Conservation (phyloP, 2,797 vertebrate genomes). For the Channa striata region DNA sequence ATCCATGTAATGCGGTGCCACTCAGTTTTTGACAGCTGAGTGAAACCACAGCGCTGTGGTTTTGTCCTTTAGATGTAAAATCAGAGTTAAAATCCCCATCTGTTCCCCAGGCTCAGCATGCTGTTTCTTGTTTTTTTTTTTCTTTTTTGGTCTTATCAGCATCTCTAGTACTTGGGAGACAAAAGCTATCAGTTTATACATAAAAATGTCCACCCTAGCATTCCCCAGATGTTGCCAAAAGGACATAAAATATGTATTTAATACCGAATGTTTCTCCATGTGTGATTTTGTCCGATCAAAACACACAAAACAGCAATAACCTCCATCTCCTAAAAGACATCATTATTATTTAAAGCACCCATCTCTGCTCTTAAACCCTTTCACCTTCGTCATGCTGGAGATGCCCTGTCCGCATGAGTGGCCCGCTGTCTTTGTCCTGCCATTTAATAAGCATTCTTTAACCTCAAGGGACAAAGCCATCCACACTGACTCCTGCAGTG, state of each 20-base stretch:
- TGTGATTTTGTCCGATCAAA: constrained; percentile 40
- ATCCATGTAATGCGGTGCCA: constrained; percentile 84
- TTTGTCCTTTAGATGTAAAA: constrained; percentile 75
- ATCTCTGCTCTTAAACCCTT: constrained; percentile 74
- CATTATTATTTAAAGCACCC: constrained; percentile 82
- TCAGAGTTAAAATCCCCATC: constrained; percentile 65
- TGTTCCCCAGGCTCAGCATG: constrained; percentile 49
- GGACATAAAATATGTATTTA: not conserved
- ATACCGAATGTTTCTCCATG: not conserved
- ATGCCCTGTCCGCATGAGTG: constrained; percentile 73
- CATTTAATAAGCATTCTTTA: constrained; percentile 76
- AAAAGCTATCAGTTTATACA: not conserved
- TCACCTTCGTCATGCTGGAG: constrained; percentile 64
- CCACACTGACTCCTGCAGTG: constrained; percentile 50
- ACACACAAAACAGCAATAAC: constrained; percentile 42
- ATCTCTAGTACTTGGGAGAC: constrained; percentile 2
- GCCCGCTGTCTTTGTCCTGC: constrained; percentile 74
- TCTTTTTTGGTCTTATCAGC: not conserved
- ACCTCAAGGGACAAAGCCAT: constrained; percentile 66
- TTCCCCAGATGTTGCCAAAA: not conserved
- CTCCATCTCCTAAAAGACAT: constrained; percentile 63
- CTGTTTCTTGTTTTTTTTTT: constrained; percentile 21
- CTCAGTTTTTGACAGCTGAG: constrained; percentile 83
- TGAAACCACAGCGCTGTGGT: constrained; percentile 75
- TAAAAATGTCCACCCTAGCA: constrained; percentile 9